Conservation (phyloP, 2,797 vertebrate genomes). For the Microctenopoma stevenorrisi region DNA sequence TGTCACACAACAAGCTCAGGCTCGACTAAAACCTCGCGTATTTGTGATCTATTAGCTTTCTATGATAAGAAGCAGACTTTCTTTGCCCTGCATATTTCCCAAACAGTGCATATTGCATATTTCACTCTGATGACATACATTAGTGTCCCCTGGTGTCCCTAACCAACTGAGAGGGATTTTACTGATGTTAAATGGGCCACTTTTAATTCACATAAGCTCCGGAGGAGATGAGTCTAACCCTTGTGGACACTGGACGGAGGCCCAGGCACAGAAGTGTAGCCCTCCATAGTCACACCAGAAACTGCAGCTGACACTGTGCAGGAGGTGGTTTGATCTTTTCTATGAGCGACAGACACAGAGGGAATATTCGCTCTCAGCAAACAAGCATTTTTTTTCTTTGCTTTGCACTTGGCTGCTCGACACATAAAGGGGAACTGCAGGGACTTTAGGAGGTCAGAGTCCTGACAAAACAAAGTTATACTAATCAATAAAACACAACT, state of each 20-base stretch:
- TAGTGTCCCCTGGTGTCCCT: slow-evolving; percentile 31
- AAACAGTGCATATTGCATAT: neutral
- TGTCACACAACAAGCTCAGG: too few species aligned
- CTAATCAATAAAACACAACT: too few species aligned
- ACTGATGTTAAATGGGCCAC: slow-evolving; percentile 46
- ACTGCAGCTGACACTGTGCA: slow-evolving; percentile 5
- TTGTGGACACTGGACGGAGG: slow-evolving; percentile 28
- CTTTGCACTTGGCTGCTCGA: slow-evolving; percentile 3
- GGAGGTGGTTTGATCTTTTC: slow-evolving; percentile 14
- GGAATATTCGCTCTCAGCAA: slow-evolving; percentile 1
- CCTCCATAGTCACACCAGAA: slow-evolving; percentile 26
- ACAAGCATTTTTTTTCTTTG: neutral
- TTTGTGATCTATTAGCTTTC: too few species aligned
- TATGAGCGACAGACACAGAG: slow-evolving; percentile 5
- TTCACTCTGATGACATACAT: neutral
- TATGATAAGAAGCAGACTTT: too few species aligned
- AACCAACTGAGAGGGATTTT: slow-evolving; percentile 48
- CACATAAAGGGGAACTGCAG: too few species aligned
- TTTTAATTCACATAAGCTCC: slow-evolving; percentile 60
- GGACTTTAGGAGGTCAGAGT: slow-evolving; percentile 24
- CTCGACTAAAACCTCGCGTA: too few species aligned
- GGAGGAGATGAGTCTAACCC: slow-evolving; percentile 49
- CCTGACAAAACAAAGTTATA: slow-evolving; percentile 47
- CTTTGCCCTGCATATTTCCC: neutral
- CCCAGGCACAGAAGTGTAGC: slow-evolving; percentile 32